phyloP scores from a whole-genome alignment of 2,113 vertebrate species.

The Actenoides lindsayi region DNA sequence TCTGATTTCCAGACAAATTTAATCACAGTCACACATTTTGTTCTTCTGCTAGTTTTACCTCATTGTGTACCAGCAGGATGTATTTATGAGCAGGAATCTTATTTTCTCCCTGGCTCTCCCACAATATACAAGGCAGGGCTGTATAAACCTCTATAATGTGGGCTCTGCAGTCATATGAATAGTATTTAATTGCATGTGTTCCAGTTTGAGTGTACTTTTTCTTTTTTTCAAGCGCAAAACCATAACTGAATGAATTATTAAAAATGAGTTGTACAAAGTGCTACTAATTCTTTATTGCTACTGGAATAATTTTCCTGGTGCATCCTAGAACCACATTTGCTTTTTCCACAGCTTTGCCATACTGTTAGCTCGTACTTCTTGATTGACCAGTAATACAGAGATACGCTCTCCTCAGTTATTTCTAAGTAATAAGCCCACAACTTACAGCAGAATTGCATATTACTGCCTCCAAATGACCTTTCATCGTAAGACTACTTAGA shows the following conservation, averaged over 20 bases:
- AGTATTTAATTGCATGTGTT: background rate
- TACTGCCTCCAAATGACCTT: slow-evolving; percentile 33
- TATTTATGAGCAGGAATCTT: slow-evolving; percentile 5
- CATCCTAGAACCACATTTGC: background rate
- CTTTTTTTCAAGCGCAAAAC: background rate
- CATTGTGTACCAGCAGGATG: background rate
- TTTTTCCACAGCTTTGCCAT: background rate
- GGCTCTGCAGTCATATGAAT: background rate
- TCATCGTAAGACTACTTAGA: background rate
- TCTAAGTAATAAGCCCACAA: slow-evolving; percentile 5
- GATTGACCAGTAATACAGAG: background rate
- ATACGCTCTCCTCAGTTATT: background rate
- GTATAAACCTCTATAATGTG: background rate
- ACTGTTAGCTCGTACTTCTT: background rate
- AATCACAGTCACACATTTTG: background rate
- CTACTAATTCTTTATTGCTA: background rate
- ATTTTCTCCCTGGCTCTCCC: background rate
- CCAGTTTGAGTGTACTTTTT: background rate
- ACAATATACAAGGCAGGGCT: background rate
- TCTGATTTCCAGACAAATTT: background rate
- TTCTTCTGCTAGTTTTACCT: background rate
- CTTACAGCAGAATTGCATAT: slow-evolving; percentile 14
- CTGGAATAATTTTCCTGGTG: background rate
- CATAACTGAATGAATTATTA: background rate
- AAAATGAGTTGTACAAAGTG: background rate